Evolutionary conservation across 2,113 vertebrate species (phyloP), one percentile per base, ranked within the genome.

Genomic region (Pterocles gutturalis): DNA sequence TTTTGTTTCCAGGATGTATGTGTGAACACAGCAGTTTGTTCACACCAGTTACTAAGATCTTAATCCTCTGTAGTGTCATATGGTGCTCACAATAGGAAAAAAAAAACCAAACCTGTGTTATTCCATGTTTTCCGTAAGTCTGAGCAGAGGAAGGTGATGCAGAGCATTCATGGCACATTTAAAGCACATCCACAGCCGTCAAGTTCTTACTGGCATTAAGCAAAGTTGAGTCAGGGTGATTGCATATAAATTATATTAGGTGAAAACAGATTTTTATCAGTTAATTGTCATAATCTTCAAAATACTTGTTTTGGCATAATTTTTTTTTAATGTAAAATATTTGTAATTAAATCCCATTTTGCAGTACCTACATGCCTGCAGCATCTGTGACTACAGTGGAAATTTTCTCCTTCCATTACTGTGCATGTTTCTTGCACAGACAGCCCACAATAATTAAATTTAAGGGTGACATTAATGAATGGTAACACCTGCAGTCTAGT

Each of bases 351-450:
- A 38, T 43, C 5, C 6, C 21, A 24, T 19, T 36, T 24, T 1
- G 1, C 21, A 15, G 14, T 22, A 41, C 0, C 2, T 71, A 22
- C 7, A 1, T 36, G n/a, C 5, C 14, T 1, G 0, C 49, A 49
- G 18, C 28, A 55, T 8, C 5, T 2, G 6, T 22, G 20, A 53
- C 28, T 31, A 25, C 18, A 43, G 38, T 43, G 26, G 38, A 60
- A 49, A n/a, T 70, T 69, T 62, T 58, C 15, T n/a, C n/a, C 26
- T n/a, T 83, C 17, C 3, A 0, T 51, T 46, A 5, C 9, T 24
- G 14, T 25, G 6, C 2, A 0, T 28, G 12, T 9, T 75, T 51
- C 26, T 20, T 73, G 38, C 22, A 10, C 0, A 4, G 45, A 26
- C 13, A 66, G 19, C 6, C 19, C 10, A 6, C 5, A 19, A 5